Percentiles rank a stretch among this genome's conserved stretches.
phyloP scores from a whole-genome alignment of 1,140 invertebrate species.

The Oncopeltus fasciatus region DNA sequence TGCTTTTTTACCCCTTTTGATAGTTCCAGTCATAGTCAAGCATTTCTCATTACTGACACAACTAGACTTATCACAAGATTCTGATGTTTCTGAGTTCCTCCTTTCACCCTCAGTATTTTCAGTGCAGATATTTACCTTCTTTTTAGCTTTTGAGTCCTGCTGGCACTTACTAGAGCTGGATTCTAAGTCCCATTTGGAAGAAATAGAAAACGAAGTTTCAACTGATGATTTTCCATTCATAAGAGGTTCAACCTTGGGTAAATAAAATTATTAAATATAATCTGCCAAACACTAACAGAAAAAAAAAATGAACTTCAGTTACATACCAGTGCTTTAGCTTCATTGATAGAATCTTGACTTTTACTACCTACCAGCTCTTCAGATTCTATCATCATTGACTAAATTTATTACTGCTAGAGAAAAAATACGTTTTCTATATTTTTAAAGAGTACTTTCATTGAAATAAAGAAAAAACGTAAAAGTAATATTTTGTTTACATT shows the following conservation, averaged over 20 bases:
- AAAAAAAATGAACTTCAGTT: neutral
- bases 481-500: neutral
- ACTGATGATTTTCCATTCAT: conserved; percentile 10
- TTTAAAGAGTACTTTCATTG: no score
- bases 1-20: conserved; percentile 54
- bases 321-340: neutral
- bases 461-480: no score
- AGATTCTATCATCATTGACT: neutral
- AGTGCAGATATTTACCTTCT: conserved; percentile 43
- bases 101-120: conserved; percentile 28
- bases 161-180: neutral
- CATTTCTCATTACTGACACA: conserved; percentile 24
- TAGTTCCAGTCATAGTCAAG: conserved; percentile 52
- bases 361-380: neutral
- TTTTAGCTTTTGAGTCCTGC: conserved; percentile 26
- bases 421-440: no score
- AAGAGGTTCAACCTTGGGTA: neutral
- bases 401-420: no score
- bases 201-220: conserved; percentile 12
- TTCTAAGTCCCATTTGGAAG: neutral
- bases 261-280: neutral
- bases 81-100: conserved; percentile 24
- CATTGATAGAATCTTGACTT: neutral
- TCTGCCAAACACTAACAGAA: neutral
- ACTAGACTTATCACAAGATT: conserved; percentile 25